phyloP scores from a whole-genome alignment of 2,888 invertebrate genomes.

The Noctua janthina region DNA sequence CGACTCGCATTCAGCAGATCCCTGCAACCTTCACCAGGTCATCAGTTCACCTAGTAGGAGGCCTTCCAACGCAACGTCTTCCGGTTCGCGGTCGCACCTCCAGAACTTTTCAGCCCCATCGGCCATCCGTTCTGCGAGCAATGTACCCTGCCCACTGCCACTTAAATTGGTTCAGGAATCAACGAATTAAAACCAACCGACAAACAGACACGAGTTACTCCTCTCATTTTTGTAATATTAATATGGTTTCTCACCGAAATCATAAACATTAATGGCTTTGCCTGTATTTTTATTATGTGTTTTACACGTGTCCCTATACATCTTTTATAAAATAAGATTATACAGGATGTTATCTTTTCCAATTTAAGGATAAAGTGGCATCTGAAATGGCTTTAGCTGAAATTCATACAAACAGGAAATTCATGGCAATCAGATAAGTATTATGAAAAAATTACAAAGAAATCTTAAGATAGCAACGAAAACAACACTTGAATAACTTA shows the following conservation, averaged over 20 bases:
- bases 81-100: too few species aligned
- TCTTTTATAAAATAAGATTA: conserved; percentile 6
- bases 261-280: not conserved
- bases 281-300: not conserved
- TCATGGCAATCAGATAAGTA: not conserved
- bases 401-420: not conserved
- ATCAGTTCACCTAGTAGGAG: too few species aligned
- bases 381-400: not conserved
- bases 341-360: not conserved
- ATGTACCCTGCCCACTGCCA: too few species aligned
- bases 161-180: not conserved
- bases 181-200: not conserved
- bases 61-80: too few species aligned
- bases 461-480: not conserved
- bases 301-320: not conserved
- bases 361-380: conserved; percentile 6
- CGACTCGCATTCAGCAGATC: too few species aligned
- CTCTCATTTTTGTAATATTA: not conserved
- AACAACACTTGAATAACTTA: not conserved
- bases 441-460: not conserved
- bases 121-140: too few species aligned
- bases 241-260: not conserved
- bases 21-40: too few species aligned
- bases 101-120: too few species aligned
- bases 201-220: not conserved